Evolutionary conservation across 2,797 vertebrate species (phyloP), one percentile per base, ranked within the genome.

Genomic region (Cynodonichthys magdalenae): DNA sequence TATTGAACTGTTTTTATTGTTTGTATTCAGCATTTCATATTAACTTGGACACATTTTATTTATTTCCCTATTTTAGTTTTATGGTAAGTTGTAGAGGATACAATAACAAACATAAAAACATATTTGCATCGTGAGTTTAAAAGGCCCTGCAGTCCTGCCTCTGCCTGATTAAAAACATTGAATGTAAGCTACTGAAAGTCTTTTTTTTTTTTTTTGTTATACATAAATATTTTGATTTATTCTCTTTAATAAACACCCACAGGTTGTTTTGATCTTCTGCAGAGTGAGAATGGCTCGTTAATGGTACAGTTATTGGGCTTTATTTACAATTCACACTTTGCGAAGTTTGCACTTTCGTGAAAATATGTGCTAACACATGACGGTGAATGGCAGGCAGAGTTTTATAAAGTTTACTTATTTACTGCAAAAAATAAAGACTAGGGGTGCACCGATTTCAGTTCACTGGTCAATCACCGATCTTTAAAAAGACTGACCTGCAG

Each of bases 151-250:
- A 48, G 5, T 29, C 19, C 18, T 31, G 44, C 17, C n/a, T 39
- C 3, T 50, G 49, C 19, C 27, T 31, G 5, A 31, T 6, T 11
- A 18, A 17, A 14, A 18, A 64, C 24, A 53, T 9, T 4, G 68
- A 54, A 48, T n/a, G 42, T 6, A 47, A 48, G 15, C 12, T 58
- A 2, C 10, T 31, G 47, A 15, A 52, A 55, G 20, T 24, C 15
- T 34, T 24, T 27, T 12, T 10, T 24, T 27, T 12, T 10, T 18
- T 9, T 9, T n/a, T 52, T n/a, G 29, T 31, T 31, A 1, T 27
- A 17, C 55, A 53, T 45, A n/a, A 19, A 20, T 14, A 18, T 49
- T 53, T 44, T 24, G n/a, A 45, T 44, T 50, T n/a, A 20, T 66
- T 52, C 11, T 52, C 14, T 20, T 52, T 44, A 45, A 19, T 24